Evolutionary conservation across 1,140 invertebrate species (phyloP).

Genomic region (Xylocopa sonorina): DNA sequence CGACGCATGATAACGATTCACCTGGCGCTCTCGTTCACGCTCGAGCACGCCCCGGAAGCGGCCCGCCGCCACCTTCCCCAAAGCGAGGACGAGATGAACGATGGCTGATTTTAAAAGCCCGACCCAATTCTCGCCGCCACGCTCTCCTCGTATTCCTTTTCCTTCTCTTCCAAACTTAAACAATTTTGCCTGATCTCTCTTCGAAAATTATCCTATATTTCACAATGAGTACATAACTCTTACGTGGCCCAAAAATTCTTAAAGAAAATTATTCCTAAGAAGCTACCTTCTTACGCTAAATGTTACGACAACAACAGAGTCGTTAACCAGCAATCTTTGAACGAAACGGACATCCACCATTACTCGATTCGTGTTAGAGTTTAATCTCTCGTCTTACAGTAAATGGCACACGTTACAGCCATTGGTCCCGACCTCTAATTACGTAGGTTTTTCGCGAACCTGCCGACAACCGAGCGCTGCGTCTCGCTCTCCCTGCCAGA

Average conservation of each 20-base stretch:
- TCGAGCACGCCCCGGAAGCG: neutral
- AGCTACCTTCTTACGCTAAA: no score
- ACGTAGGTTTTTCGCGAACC: neutral
- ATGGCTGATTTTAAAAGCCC: neutral
- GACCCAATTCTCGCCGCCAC: neutral
- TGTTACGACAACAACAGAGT: no score
- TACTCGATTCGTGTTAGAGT: neutral
- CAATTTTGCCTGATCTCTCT: no score
- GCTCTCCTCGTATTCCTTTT: neutral
- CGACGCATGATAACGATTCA: slow-evolving; percentile 20
- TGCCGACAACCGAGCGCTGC: neutral
- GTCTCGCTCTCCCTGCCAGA: no score
- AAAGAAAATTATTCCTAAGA: no score
- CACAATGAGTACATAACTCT: no score
- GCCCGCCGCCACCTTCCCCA: neutral
- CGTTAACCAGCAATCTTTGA: neutral
- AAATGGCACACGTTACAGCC: slow-evolving; percentile 1
- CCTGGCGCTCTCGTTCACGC: slow-evolving; percentile 10
- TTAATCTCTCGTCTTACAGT: neutral
- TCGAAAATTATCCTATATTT: no score
- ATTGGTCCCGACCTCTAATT: slow-evolving; percentile 20
- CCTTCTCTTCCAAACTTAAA: neutral
- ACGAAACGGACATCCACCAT: neutral
- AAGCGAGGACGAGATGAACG: neutral
- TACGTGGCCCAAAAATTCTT: no score